These are phyloP conservation scores for Suncus etruscus DNA, from an alignment of 2,113 vertebrate genomes.

Conservation along the genomic window DNA sequence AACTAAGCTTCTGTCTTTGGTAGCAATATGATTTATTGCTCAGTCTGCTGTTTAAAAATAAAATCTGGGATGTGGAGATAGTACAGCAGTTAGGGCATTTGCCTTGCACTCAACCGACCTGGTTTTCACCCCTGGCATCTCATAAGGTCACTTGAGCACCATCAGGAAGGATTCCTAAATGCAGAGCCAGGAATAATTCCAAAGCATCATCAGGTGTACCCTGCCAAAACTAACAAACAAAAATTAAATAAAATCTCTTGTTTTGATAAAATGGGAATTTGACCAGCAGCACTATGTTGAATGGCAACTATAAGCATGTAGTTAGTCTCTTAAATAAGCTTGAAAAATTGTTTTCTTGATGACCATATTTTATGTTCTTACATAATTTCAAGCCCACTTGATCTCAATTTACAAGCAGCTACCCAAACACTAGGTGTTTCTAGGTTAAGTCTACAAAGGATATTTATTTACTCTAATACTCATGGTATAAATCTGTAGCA, in stretches of 20 bases:
- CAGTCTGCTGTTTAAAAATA: conserved; percentile 53
- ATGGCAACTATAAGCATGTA: conserved; percentile 84
- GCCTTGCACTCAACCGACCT: too few relatives aligned
- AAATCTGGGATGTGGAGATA: too few relatives aligned
- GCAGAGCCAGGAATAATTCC: too few relatives aligned
- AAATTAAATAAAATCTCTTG: conserved; percentile 53
- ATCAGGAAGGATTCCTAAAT: too few relatives aligned
- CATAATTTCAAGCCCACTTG: conserved; percentile 83
- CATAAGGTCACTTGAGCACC: too few relatives aligned
- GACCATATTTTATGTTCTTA: conserved; percentile 85
- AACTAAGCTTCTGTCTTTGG: conserved; percentile 49
- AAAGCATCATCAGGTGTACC: too few relatives aligned
- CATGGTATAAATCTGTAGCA: conserved; percentile 74
- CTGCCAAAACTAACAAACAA: too few relatives aligned
- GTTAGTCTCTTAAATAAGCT: conserved; percentile 84
- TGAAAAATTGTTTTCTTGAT: conserved; percentile 83
- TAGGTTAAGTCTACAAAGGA: conserved; percentile 82
- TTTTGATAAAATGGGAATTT: conserved; percentile 76
- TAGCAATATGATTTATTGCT: conserved; percentile 1
- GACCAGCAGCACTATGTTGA: conserved; percentile 73
- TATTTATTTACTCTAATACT: conserved; percentile 85
- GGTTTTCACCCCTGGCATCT: too few relatives aligned
- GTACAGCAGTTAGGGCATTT: too few relatives aligned
- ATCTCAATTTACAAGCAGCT: conserved; percentile 85
- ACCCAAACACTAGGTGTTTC: conserved; percentile 84